These are phyloP conservation scores for Catocala nupta DNA, from an alignment of 2,888 invertebrate genomes.

Conservation along the genomic window DNA sequence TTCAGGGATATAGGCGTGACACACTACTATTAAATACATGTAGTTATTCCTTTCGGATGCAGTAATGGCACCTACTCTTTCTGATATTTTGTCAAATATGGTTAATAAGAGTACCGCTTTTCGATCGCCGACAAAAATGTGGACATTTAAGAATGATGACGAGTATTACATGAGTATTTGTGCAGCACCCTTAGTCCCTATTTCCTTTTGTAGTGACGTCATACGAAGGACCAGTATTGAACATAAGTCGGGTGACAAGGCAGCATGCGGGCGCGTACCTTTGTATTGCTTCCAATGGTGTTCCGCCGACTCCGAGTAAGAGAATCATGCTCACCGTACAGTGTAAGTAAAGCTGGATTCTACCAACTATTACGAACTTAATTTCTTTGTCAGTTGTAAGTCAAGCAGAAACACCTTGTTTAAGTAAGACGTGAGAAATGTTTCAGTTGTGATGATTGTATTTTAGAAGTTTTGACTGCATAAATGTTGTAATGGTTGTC, in stretches of 20 bases:
- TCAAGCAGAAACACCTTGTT: neutral
- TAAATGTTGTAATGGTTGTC: too few species aligned
- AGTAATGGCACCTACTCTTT: too few species aligned
- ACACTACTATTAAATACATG: too few species aligned
- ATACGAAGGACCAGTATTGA: constrained; percentile 89
- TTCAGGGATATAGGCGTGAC: too few species aligned
- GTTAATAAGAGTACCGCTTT: too few species aligned
- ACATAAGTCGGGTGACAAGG: constrained; percentile 90
- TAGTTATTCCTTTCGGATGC: too few species aligned
- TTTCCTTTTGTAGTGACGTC: constrained; percentile 83
- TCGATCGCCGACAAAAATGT: neutral
- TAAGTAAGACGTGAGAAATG: too few species aligned
- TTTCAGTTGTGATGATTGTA: too few species aligned
- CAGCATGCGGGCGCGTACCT: constrained; percentile 94
- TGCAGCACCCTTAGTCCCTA: constrained; percentile 3
- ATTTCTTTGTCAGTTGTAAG: constrained; percentile 1
- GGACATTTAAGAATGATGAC: neutral
- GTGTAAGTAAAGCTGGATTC: constrained; percentile 86
- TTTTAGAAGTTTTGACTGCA: too few species aligned
- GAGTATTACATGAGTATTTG: neutral
- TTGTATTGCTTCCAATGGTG: constrained; percentile 94
- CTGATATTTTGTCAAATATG: too few species aligned
- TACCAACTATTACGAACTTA: neutral
- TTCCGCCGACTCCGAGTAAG: constrained; percentile 96
- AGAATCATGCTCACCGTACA: constrained; percentile 94